Percentiles rank a stretch among this genome's conserved stretches.
Evolutionary conservation across 1,140 invertebrate species (phyloP).

Genomic region (Drosophila nannoptera): DNA sequence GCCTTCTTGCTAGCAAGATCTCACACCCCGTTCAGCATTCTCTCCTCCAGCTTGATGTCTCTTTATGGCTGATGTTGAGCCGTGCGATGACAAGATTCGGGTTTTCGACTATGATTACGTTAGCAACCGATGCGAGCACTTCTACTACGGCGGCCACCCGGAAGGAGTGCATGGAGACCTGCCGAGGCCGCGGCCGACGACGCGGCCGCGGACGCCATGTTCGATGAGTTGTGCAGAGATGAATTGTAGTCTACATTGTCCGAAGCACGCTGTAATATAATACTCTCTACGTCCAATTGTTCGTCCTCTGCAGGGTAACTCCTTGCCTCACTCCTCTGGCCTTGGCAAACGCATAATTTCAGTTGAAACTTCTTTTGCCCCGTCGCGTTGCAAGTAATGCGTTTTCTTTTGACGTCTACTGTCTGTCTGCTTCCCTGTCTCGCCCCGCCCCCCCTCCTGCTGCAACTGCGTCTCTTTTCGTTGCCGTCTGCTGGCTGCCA

Average conservation of each 20-base stretch:
- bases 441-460: constrained; percentile 1
- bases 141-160: constrained; percentile 46
- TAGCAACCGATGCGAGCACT: constrained; percentile 58
- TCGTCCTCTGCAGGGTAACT: background rate
- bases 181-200: constrained; percentile 26
- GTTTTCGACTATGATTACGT: constrained; percentile 58
- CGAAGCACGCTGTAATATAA: constrained; percentile 5
- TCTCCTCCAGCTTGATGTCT: constrained; percentile 37
- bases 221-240: constrained; percentile 30
- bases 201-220: constrained; percentile 31
- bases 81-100: constrained; percentile 30
- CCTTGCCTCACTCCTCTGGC: constrained; percentile 25
- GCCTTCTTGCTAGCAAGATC: background rate
- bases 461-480: constrained; percentile 7
- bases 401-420: constrained; percentile 51
- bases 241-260: constrained; percentile 22
- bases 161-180: constrained; percentile 39
- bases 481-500: constrained; percentile 67
- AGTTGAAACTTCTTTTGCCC: constrained; percentile 45
- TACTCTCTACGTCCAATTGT: background rate
- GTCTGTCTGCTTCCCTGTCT: constrained; percentile 6
- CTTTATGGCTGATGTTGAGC: constrained; percentile 45
- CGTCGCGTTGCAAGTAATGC: constrained; percentile 56
- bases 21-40: too few species aligned
- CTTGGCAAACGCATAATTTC: constrained; percentile 59